Base-by-base conservation (phyloP, 2,888 invertebrate genomes). In the Pristionchus exspectatus region DNA sequence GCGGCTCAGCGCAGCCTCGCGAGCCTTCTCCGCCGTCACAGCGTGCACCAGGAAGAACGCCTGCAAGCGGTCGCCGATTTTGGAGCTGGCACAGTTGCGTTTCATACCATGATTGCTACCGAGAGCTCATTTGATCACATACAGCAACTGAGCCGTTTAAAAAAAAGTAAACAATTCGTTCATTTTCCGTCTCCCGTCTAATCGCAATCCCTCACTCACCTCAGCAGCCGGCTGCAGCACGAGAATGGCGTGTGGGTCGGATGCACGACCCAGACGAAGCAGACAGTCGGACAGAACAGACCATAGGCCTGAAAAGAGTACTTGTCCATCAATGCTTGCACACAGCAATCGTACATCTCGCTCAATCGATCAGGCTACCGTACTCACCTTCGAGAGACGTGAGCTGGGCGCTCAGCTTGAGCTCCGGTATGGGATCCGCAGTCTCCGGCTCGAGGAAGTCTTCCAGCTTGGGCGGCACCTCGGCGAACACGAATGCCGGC, bases 31-130 rank as follows among this genome's bases (percentile, higher is more conserved):
- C 77, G 84, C 91, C 74, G n/a, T 92, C 74, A 92, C 90, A 4
- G 97, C 97, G 95, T 98, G 97, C 4, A 97, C 97, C 89, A 98
- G 96, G 96, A 98, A 98, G 96, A 98, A 98, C 21, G 97, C 97
- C 89, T 88, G 27, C n/a, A 86, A 16, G 21, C 24, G 38, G 21
- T 5, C 7, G 12, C 4, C 4, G 44, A 9, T 9, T 44, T 44
- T 44, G 4, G 9, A 44, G 44, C 44, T 54, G 24, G 16, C 7
- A 54, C 56, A 83, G 16, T 83, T 33, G n/a, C 12, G 18, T 21
- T 59, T 59, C 59, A 16, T 14, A 3, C 59, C 24, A 14, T 59
- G 7, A 21, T 3, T 59, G 66, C 24, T 66, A 66, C n/a, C 66
- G 10, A 66, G 2, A n/a, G n/a, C n/a, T 33, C 77, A 33, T 77